Evolutionary conservation across 1,140 invertebrate species (phyloP).

Genomic region (Heliothis virescens): DNA sequence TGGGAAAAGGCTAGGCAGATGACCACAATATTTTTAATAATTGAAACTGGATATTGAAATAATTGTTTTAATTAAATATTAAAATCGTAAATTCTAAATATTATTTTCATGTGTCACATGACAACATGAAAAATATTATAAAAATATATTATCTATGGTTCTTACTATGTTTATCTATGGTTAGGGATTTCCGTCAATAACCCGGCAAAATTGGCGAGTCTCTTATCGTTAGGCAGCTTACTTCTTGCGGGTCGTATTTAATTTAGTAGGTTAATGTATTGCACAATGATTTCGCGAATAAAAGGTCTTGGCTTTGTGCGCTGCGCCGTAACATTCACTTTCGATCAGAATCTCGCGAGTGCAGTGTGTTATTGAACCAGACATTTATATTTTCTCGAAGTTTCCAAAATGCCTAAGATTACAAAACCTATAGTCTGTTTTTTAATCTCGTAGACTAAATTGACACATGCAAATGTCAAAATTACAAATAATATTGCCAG

Average conservation of each 20-base stretch:
- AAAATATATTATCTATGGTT: too few relatives aligned
- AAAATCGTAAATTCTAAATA: too few relatives aligned
- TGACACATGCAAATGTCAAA: too few relatives aligned
- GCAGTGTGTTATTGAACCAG: background rate
- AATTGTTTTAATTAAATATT: background rate
- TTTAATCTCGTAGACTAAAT: too few relatives aligned
- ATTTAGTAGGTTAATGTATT: background rate
- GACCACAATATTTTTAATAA: background rate
- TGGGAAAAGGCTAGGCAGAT: too few relatives aligned
- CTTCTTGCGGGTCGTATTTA: background rate
- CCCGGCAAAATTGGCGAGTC: background rate
- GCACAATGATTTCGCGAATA: too few relatives aligned
- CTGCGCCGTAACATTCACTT: background rate
- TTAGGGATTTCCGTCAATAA: background rate
- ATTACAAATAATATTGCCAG: too few relatives aligned
- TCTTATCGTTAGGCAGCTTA: background rate
- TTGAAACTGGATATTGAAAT: background rate
- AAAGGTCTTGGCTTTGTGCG: too few relatives aligned
- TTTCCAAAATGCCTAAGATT: slow-evolving; percentile 3
- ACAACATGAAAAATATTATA: too few relatives aligned
- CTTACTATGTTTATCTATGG: background rate
- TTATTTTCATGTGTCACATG: too few relatives aligned
- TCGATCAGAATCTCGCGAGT: too few relatives aligned
- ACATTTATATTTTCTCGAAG: background rate
- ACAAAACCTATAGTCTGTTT: too few relatives aligned